phyloP scores from a whole-genome alignment of 37 sponge, comb jelly and placozoan genomes.

The Aplysina aerophoba region DNA sequence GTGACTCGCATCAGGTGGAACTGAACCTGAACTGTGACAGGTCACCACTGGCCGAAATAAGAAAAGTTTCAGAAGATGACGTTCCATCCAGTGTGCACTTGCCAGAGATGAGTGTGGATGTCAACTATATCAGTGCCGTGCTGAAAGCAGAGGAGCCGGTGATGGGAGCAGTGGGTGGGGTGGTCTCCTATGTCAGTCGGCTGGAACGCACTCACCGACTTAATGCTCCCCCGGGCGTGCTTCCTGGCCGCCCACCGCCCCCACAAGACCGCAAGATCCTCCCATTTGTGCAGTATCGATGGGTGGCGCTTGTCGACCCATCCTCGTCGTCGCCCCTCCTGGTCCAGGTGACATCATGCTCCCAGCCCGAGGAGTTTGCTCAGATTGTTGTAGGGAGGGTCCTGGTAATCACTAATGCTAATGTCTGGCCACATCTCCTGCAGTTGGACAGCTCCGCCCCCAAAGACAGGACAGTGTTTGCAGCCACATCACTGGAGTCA shows the following conservation, averaged over 20 bases:
- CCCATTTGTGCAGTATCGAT: constrained; percentile 14
- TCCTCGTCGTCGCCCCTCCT: background rate
- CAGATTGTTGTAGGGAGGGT: background rate
- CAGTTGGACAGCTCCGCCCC: background rate
- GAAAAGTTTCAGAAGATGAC: background rate
- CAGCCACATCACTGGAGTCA: constrained; percentile 5
- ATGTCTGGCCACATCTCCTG: background rate
- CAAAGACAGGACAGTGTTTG: background rate
- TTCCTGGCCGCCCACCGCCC: constrained; percentile 6
- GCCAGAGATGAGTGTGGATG: background rate
- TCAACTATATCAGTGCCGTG: background rate
- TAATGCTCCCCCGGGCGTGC: background rate
- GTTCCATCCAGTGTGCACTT: background rate
- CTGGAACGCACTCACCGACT: background rate
- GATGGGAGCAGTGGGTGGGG: constrained; percentile 10
- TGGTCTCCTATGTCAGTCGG: background rate
- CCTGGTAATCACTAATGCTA: constrained; percentile 12
- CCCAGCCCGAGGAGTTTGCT: background rate
- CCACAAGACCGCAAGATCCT: constrained; percentile 1
- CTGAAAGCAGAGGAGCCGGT: background rate
- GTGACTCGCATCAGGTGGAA: constrained; percentile 1
- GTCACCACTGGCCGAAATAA: background rate
- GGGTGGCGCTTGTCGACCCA: constrained; percentile 6
- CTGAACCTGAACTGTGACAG: constrained; percentile 13
- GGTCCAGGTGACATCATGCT: constrained; percentile 18